Conservation (phyloP, 2,888 invertebrate genomes). For the Orchestes rusci region DNA sequence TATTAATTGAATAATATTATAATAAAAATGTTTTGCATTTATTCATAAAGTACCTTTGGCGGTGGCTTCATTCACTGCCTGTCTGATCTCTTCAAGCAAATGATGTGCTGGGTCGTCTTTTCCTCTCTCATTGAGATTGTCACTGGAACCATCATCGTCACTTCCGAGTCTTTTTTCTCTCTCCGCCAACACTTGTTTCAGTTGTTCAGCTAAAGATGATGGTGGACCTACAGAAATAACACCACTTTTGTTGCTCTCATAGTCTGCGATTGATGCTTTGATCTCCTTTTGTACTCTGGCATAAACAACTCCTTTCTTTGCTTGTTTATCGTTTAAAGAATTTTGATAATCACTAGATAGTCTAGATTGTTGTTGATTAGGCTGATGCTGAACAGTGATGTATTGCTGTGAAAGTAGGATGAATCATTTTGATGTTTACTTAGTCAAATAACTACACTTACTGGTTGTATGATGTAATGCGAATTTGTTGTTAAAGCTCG, state of each 20-base stretch:
- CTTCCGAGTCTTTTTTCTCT: conserved; percentile 65
- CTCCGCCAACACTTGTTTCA: conserved; percentile 78
- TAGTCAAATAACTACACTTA: conserved; percentile 21
- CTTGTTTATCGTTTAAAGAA: no score
- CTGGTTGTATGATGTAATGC: conserved; percentile 24
- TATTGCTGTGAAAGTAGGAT: no score
- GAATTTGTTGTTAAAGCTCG: conserved; percentile 15
- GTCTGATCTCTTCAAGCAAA: conserved; percentile 79
- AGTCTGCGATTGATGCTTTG: conserved; percentile 24
- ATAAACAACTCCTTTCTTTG: conserved; percentile 30
- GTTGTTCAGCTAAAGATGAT: conserved; percentile 75
- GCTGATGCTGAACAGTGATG: conserved; percentile 19
- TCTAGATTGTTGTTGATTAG: conserved; percentile 21
- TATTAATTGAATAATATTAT: conserved; percentile 6
- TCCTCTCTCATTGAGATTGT: conserved; percentile 52
- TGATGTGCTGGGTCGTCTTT: conserved; percentile 67
- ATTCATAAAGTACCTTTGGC: conserved; percentile 58
- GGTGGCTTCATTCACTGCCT: conserved; percentile 83
- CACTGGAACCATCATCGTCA: conserved; percentile 51
- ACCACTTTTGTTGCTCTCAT: conserved; percentile 28
- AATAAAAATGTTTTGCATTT: conserved; percentile 24
- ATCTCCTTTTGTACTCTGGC: conserved; percentile 46
- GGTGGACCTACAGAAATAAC: conserved; percentile 57
- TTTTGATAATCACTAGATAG: no score
- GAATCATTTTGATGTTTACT: no score